Base-by-base conservation (phyloP, 2,888 invertebrate species). In the Parapristionchus giblindavisi region DNA sequence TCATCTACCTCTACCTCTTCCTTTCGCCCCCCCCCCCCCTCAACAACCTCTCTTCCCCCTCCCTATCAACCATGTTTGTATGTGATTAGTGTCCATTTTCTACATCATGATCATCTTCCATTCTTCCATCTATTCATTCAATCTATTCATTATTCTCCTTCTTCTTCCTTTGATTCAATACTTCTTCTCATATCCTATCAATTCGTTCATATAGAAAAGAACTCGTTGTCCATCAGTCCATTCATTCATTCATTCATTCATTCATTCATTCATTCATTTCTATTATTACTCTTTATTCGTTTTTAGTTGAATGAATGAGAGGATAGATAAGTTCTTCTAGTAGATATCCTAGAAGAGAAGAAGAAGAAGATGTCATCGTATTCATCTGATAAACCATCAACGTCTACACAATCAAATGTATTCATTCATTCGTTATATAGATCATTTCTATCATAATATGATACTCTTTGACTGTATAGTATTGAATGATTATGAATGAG, bases 281-380 rank as follows among this genome's bases (percentile, higher is more conserved):
- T 60, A 11, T 38, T 24, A 14, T 24, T 54, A 17, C n/a, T 54
- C 54, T 24, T 54, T n/a, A n/a, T 24, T 24, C 38, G 24, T 1
- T 38, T 21, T 40, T 34, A n/a, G 1, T 63, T n/a, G n/a, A n/a
- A n/a, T n/a, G n/a, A n/a, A n/a, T n/a, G n/a, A n/a, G n/a, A n/a
- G n/a, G n/a, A n/a, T n/a, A n/a, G n/a, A n/a, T n/a, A n/a, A n/a
- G n/a, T n/a, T n/a, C n/a, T n/a, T n/a, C n/a, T n/a, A n/a, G n/a
- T n/a, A n/a, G n/a, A n/a, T n/a, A n/a, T n/a, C n/a, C n/a, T n/a
- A n/a, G n/a, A n/a, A n/a, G n/a, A n/a, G n/a, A n/a, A n/a, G n/a
- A n/a, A n/a, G n/a, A n/a, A n/a, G n/a, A n/a, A n/a, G n/a, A 60
- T 60, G 60, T 60, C 60, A 36, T 36, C 60, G 5, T 60, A 60